Evolutionary conservation across 1,140 invertebrate species (phyloP), one percentile per base, ranked within the genome.

Genomic region (Pachypsylla venusta): DNA sequence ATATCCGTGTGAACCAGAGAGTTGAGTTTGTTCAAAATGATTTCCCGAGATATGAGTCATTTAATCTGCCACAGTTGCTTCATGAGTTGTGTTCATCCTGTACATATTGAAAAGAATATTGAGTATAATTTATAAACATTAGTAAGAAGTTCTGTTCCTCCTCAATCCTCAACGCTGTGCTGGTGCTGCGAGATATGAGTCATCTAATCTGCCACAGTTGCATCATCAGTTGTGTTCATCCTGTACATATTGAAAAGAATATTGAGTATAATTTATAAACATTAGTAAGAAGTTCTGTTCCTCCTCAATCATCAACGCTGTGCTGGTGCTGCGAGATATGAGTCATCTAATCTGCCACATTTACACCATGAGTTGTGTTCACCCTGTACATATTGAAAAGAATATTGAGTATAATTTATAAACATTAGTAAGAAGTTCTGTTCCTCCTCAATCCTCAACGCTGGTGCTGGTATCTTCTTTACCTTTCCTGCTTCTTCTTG

Each of bases 381-480:
- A 48, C 42, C 42, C 42, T 48, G 22, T 48, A 48, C 42, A 48
- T 19, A 10, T 19, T 7, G 22, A 48, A 22, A 48, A 48, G 42
- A 4, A 48, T 19, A 48, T 48, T 48, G 42, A 48, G 42, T n/a
- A 48, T 48, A 48, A 48, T 48, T 48, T 48, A 48, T 48, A 48
- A 48, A 48, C 42, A 48, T 48, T 48, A 48, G 42, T 48, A 48
- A 48, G 42, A n/a, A 48, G 42, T 22, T 19, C 42, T 48, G 42
- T 48, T 48, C 16, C n/a, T n/a, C n/a, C n/a, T n/a, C n/a, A n/a
- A n/a, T n/a, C n/a, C n/a, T n/a, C n/a, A n/a, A n/a, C n/a, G n/a
- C n/a, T n/a, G n/a, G n/a, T n/a, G n/a, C n/a, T n/a, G n/a, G n/a
- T n/a, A n/a, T n/a, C n/a, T n/a, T 48, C 42, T 35, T 16, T 48